Base-by-base conservation (phyloP, 2,113 vertebrate species). In the Lota lota region DNA sequence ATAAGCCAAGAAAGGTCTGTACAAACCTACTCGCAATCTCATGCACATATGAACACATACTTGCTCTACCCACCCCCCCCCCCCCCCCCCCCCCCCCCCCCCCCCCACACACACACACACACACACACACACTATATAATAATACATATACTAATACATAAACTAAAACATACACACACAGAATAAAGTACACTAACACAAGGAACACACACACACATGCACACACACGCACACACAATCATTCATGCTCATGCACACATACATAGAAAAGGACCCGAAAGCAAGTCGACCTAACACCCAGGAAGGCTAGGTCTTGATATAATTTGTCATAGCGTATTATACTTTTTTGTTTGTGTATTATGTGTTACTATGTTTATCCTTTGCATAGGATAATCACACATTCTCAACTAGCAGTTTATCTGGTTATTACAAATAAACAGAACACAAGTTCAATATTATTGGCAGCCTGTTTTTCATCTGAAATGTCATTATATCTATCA, bases 271-370 rank as follows among this genome's bases (percentile, higher is more conserved):
- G 36, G 47, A 54, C 58, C 10, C 70, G 62, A 72, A 33, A 79
- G 61, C 70, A 68, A 56, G 22, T 63, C 20, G 5, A 50, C 51
- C 62, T 22, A 33, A 77, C 70, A 67, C 47, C 15, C 50, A 62
- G 68, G 67, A 72, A 58, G 68, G 68, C 54, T 24, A 79, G 28
- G 61, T 69, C 54, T 22, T 74, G 71, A 63, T 50, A 64, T 73
- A 59, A 69, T 67, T 7, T 65, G 61, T 62, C 28, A n/a, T 6
- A 54, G 60, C 50, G 71, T 67, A 64, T 75, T 77, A 65, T 71
- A 72, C 69, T 67, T 65, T 28, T 62, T 65, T 79, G 65, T 64
- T 75, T 70, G 54, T 28, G 54, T 66, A 51, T 59, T 69, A 73
- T 20, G 54, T 17, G 53, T 17, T 73, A 56, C 54, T 70, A 28